Conservation (phyloP, 2,113 vertebrate genomes). For the Harpagus bidentatus region DNA sequence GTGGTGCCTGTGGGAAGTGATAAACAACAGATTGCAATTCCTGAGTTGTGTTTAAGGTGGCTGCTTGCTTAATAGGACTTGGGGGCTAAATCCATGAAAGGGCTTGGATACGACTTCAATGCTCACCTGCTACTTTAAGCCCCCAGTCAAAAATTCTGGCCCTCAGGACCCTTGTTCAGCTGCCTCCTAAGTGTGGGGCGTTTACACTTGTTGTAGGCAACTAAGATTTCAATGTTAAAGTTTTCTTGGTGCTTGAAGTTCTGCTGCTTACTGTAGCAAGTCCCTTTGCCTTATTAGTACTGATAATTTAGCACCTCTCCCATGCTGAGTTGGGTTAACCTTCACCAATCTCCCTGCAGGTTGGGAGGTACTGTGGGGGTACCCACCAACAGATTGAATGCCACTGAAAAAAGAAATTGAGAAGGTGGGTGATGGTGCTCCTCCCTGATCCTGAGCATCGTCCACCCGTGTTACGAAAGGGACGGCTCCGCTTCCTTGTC, state of each 20-base stretch:
- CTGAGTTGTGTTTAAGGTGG: conserved; percentile 16
- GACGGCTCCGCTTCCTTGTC: background rate
- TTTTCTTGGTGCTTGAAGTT: background rate
- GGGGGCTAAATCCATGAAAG: background rate
- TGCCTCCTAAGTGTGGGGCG: background rate
- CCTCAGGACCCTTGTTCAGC: background rate
- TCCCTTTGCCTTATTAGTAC: background rate
- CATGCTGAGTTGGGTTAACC: background rate
- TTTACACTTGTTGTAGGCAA: background rate
- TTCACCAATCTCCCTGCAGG: background rate
- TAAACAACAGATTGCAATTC: conserved; percentile 41
- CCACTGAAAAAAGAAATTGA: background rate
- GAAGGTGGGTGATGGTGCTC: background rate
- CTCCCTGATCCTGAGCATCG: background rate
- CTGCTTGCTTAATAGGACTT: background rate
- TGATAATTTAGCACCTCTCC: background rate
- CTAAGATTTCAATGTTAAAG: background rate
- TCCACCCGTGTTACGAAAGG: background rate
- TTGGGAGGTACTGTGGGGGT: background rate
- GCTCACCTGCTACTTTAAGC: conserved; percentile 14
- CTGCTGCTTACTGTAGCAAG: background rate
- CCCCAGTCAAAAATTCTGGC: background rate
- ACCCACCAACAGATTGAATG: rapidly evolving
- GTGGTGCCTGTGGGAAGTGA: conserved; percentile 58
- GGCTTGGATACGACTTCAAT: background rate